Base-by-base conservation (phyloP, 2,888 invertebrate species). In the Cryptops parisi region DNA sequence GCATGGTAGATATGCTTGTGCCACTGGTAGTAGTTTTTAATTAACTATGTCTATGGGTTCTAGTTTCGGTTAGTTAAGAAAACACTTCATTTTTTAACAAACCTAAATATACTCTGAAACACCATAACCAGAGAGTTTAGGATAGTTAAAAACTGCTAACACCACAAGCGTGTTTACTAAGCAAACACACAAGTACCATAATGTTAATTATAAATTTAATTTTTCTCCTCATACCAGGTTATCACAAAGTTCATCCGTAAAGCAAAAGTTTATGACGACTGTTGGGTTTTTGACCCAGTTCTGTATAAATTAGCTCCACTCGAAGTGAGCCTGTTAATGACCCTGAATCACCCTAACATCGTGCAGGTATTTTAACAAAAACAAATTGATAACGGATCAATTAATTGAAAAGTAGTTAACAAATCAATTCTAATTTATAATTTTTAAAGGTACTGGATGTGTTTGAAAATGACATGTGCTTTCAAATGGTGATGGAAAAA, bases 401-500 rank as follows among this genome's bases (percentile, higher is more conserved):
- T 5, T 41, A n/a, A n/a, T 6, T 17, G 6, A 9, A 41, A n/a
- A 12, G 9, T 17, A 41, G 6, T 6, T 41, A 17, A 41, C 43
- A 12, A n/a, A 6, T 41, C 6, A 54, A 25, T 54, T 41, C 4
- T 24, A 17, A 27, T 22, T 24, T n/a, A n/a, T n/a, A 47, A 50
- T 41, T 19, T 55, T 33, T 46, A 17, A 48, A 76, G 62, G 75
- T 81, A 2, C 59, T 81, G 41, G 81, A 81, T 63, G 76, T 79
- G 43, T 81, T 74, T 65, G 80, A 82, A 62, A 81, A 81, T 64
- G 77, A 78, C 2, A 74, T 76, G 56, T 81, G 78, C 65, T 78
- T 79, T 63, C 81, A 82, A 68, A 73, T 84, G 74, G 79, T 84
- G 48, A 84, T 84, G 82, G 81, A 81, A 65, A 80, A 80, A 61